Percentiles rank a stretch among this genome's conserved stretches.
Evolutionary conservation across 2,113 vertebrate genomes (phyloP).

Genomic region (Marmota flaviventris): DNA sequence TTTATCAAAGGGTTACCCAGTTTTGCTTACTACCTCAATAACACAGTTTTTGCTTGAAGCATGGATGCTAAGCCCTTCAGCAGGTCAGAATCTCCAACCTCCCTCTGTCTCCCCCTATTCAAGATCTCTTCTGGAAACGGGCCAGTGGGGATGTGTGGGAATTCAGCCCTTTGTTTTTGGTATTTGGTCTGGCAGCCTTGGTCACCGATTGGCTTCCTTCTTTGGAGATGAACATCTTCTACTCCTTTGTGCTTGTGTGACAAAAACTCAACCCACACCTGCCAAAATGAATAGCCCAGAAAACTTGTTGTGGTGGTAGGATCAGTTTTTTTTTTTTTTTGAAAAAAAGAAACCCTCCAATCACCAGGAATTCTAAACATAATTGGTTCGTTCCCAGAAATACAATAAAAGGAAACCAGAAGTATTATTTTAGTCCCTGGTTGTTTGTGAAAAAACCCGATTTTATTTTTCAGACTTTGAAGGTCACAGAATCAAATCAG

Average conservation of each 20-base stretch:
- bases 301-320: conserved; percentile 31
- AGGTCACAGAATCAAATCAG: conserved; percentile 61
- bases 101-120: neutral
- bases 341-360: neutral
- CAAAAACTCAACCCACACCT: conserved; percentile 8
- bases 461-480: conserved; percentile 66
- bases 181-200: neutral
- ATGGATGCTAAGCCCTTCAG: neutral
- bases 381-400: conserved; percentile 65
- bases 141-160: neutral
- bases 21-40: conserved; percentile 11
- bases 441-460: conserved; percentile 69
- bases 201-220: conserved; percentile 17
- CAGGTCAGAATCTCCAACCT: neutral
- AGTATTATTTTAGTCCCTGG: conserved; percentile 68
- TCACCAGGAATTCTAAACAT: conserved; percentile 58
- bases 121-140: conserved; percentile 8
- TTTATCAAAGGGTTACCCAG: neutral
- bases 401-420: conserved; percentile 77
- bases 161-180: neutral
- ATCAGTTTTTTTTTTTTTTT: neutral
- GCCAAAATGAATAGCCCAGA: conserved; percentile 38
- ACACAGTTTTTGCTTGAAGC: neutral
- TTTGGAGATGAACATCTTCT: conserved; percentile 51
- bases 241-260: neutral